These are phyloP conservation scores for Protobothrops mucrosquamatus DNA, from an alignment of 2,113 vertebrate genomes.

Conservation along the genomic window DNA sequence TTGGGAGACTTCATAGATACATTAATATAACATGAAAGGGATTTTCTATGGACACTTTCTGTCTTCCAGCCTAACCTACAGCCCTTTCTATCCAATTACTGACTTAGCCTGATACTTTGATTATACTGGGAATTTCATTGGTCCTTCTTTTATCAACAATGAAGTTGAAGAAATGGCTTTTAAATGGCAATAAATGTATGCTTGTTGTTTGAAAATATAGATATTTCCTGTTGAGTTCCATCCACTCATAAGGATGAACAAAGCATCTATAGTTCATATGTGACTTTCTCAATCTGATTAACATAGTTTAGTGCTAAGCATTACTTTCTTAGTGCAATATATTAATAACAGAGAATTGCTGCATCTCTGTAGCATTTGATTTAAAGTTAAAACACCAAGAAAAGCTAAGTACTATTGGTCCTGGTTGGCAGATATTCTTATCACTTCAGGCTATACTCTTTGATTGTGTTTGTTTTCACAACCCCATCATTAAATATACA, in stretches of 20 bases:
- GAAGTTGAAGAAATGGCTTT: neutral
- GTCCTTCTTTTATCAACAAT: neutral
- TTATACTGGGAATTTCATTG: neutral
- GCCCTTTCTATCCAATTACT: neutral
- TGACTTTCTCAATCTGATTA: neutral
- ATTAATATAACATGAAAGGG: neutral
- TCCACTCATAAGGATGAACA: neutral
- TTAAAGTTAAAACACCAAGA: slow-evolving; percentile 2
- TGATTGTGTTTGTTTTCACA: neutral
- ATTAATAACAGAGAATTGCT: neutral
- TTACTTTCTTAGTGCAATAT: neutral
- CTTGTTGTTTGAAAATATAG: neutral
- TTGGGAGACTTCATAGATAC: neutral
- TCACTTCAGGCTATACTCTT: neutral
- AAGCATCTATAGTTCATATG: neutral
- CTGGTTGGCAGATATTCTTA: slow-evolving; percentile 1
- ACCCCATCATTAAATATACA: neutral
- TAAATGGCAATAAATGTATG: neutral
- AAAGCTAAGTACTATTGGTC: neutral
- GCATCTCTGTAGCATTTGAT: neutral
- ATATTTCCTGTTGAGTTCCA: neutral
- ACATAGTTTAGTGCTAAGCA: neutral
- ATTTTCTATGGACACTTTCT: neutral
- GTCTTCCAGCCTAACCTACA: neutral
- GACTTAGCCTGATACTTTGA: neutral